Evolutionary conservation across 1,140 invertebrate species (phyloP), one percentile per base, ranked within the genome.

Genomic region (Steinernema feltiae): DNA sequence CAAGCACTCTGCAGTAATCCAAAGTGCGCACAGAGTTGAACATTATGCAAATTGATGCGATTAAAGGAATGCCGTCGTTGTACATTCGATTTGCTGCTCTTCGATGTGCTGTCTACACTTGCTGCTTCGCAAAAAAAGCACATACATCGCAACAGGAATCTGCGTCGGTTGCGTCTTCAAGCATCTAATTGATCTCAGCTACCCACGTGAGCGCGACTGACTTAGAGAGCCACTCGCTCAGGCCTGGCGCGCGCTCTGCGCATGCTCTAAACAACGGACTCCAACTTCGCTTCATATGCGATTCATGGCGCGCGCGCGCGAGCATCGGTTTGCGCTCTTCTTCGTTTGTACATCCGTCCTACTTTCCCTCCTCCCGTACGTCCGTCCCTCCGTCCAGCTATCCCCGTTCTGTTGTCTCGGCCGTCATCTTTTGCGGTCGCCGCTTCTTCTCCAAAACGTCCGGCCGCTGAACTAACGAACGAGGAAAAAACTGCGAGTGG

Each of bases 21-120:
- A 63, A 63, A 63, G 53, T 63, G 53, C 53, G 53, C 53, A 63
- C 53, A 27, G 53, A 63, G 53, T 63, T 63, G 24, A 63, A 27
- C 53, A 63, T 63, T 63, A 63, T 63, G 53, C 53, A 63, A 63
- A 63, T 63, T 63, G 53, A 63, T 63, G 53, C 53, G 53, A 63
- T 63, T 63, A 63, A 63, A 63, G 53, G 24, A 63, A 27, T 63
- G 7, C 53, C 24, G 15, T 63, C 53, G 15, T 27, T 15, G 41
- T 7, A 7, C 24, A 63, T 27, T 63, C 53, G 24, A 63, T 63
- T 63, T 63, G 53, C 24, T n/a, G n/a, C n/a, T n/a, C n/a, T n/a
- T n/a, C n/a, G n/a, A n/a, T n/a, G n/a, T n/a, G n/a, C n/a, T n/a
- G n/a, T n/a, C n/a, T n/a, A n/a, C n/a, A 18, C 35, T 41, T 41